Evolutionary conservation across 2,888 invertebrate genomes (phyloP), one percentile per base, ranked within the genome.

Genomic region (Lasioglossum marginatum): DNA sequence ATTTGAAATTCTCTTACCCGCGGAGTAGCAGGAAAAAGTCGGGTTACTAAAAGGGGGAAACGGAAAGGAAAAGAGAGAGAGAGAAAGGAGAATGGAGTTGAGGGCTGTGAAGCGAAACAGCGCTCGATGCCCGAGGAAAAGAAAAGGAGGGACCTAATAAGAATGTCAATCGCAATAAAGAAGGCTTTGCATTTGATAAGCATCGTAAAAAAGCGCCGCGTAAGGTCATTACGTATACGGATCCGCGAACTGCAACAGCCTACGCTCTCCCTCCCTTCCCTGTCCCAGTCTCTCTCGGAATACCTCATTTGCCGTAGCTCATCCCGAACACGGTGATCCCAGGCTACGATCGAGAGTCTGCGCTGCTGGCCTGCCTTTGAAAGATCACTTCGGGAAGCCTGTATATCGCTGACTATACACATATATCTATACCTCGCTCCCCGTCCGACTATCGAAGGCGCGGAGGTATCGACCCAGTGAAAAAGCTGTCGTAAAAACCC

Each of bases 161-260:
- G 93, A 94, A 93, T 93, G 91, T 93, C 94, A 94, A 94, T 94
- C 91, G 94, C 93, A 93, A 93, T 95, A 94, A 94, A 95, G 92
- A 92, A 94, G 94, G 93, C 94, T 94, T 95, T 95, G 93, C 94
- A 94, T 94, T 92, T 93, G 93, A 94, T 94, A 94, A 94, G 93
- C 91, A 92, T 92, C 91, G 90, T 92, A 93, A 94, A 94, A 94
- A 94, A 92, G 88, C 89, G 91, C 93, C 89, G 87, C 90, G 92
- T 91, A 92, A 92, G 93, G 91, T 90, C 92, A 87, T 93, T 91
- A 89, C 82, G 86, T 90, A 87, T 77, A 90, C 90, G 83, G 75
- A 85, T 85, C 77, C 88, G 75, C 88, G 75, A 79, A 82, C 82
- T 81, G 79, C 90, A 82, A 79, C 90, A 31, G 80, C 87, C 88